Conservation (phyloP, 2,113 vertebrate species). For the Chlorodrepanis virens region DNA sequence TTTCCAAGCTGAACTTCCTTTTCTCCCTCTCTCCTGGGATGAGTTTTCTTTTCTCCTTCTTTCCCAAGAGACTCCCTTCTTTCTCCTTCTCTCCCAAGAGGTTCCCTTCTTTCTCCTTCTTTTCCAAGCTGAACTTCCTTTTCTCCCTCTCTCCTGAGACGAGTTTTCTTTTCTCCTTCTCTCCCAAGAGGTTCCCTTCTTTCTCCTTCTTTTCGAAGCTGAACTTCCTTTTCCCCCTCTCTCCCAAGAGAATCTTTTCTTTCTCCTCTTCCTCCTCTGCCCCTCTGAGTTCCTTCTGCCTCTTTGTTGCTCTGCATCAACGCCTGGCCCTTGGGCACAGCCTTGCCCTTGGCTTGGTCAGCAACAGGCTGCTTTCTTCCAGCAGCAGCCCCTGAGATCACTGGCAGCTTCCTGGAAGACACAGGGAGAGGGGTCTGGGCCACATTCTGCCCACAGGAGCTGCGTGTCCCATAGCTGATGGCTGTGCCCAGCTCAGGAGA, state of each 20-base stretch:
- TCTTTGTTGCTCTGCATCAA: accelerated
- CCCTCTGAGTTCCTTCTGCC: not conserved
- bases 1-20: not conserved
- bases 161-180: not conserved
- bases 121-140: not conserved
- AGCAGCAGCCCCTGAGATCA: not conserved
- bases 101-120: not conserved
- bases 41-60: no score
- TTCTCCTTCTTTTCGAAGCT: not conserved
- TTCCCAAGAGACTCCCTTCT: accelerated
- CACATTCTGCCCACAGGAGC: not conserved
- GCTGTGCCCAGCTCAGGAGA: not conserved
- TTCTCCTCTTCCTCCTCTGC: not conserved
- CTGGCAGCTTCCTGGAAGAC: not conserved
- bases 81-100: not conserved
- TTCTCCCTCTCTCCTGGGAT: not conserved
- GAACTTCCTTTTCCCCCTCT: not conserved
- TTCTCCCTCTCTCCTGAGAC: not conserved
- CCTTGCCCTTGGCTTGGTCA: not conserved
- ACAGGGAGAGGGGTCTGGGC: not conserved
- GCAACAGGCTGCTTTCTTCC: not conserved
- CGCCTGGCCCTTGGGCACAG: accelerated
- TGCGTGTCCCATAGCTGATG: accelerated
- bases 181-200: accelerated
- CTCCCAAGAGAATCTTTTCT: not conserved